These are phyloP conservation scores for Oscheius sp. DNA, from an alignment of 1,140 invertebrate species.

Conservation along the genomic window DNA sequence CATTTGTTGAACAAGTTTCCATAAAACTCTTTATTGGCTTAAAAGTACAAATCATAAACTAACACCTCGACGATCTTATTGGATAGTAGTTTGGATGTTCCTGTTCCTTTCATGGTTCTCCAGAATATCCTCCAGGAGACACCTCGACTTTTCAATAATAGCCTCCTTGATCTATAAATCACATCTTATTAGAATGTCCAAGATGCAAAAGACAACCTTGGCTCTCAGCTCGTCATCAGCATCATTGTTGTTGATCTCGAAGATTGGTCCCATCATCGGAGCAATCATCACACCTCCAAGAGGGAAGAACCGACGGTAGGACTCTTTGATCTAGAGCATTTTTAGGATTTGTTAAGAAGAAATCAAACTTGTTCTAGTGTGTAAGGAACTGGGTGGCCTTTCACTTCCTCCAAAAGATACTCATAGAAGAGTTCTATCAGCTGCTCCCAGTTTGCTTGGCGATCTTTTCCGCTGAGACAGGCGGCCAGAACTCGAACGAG, in stretches of 20 bases:
- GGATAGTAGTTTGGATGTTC: too few relatives aligned
- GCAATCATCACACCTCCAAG: slow-evolving; percentile 6
- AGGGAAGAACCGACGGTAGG: slow-evolving; percentile 5
- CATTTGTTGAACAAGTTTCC: too few relatives aligned
- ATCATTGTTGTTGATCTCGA: not conserved
- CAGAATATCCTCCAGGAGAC: too few relatives aligned
- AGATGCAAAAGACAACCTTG: too few relatives aligned
- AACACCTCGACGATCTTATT: too few relatives aligned
- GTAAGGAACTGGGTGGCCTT: slow-evolving; percentile 7
- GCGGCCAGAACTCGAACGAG: slow-evolving; percentile 12
- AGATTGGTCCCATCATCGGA: slow-evolving; percentile 15
- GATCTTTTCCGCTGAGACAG: slow-evolving; percentile 9
- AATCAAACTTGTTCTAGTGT: slow-evolving; percentile 22
- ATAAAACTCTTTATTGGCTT: too few relatives aligned
- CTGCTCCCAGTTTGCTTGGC: slow-evolving; percentile 22
- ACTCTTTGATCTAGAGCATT: slow-evolving; percentile 24
- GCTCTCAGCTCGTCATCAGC: not conserved
- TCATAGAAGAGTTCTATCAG: slow-evolving; percentile 13
- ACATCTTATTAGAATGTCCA: too few relatives aligned
- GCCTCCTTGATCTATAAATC: too few relatives aligned
- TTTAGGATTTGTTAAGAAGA: too few relatives aligned
- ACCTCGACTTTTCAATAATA: too few relatives aligned
- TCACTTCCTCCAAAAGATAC: slow-evolving; percentile 11
- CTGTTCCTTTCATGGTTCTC: too few relatives aligned
- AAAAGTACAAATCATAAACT: too few relatives aligned